A percentile compares a stretch with the other conserved stretches of the same genome.
Conservation (phyloP, 2,113 vertebrate species). For the Lota lota region DNA sequence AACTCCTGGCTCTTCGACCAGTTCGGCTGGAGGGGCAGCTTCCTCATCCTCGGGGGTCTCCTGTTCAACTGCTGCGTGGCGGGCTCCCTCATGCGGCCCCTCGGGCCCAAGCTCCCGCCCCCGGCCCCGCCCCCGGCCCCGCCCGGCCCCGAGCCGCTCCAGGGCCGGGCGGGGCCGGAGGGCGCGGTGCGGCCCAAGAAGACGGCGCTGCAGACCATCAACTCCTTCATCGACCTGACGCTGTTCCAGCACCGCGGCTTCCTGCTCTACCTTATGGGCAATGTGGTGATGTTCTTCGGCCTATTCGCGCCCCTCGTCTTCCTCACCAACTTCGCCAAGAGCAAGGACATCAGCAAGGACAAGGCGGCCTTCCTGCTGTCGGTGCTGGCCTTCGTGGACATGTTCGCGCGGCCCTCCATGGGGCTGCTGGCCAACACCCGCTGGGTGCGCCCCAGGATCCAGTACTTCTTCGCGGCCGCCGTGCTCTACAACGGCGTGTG, state of each 20-base stretch:
- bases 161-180: not conserved
- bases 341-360: slow-evolving; percentile 82
- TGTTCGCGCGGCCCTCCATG: slow-evolving; percentile 98
- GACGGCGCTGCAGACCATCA: slow-evolving; percentile 81
- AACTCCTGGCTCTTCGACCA: slow-evolving; percentile 88
- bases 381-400: slow-evolving; percentile 92
- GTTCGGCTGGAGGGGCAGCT: slow-evolving; percentile 95
- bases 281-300: slow-evolving; percentile 94
- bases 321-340: slow-evolving; percentile 93
- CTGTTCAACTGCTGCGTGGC: slow-evolving; percentile 95
- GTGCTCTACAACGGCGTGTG: slow-evolving; percentile 89
- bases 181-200: slow-evolving; percentile 54
- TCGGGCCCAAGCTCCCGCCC: slow-evolving; percentile 76
- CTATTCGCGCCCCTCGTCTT: slow-evolving; percentile 93
- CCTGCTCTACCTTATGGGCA: slow-evolving; percentile 90
- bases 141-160: slow-evolving; percentile 12
- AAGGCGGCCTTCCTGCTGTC: slow-evolving; percentile 90
- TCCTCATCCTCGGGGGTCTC: slow-evolving; percentile 91
- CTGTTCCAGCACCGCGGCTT: slow-evolving; percentile 93
- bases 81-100: slow-evolving; percentile 91
- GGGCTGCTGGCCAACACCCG: slow-evolving; percentile 91
- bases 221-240: slow-evolving; percentile 89
- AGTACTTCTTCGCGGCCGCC: slow-evolving; percentile 90
- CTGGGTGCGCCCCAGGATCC: slow-evolving; percentile 87
- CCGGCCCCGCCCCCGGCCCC: slow-evolving; percentile 6